Percentiles rank a stretch among this genome's conserved stretches.
Conservation (phyloP, 2,888 invertebrate genomes). For the Litoditis marina region DNA sequence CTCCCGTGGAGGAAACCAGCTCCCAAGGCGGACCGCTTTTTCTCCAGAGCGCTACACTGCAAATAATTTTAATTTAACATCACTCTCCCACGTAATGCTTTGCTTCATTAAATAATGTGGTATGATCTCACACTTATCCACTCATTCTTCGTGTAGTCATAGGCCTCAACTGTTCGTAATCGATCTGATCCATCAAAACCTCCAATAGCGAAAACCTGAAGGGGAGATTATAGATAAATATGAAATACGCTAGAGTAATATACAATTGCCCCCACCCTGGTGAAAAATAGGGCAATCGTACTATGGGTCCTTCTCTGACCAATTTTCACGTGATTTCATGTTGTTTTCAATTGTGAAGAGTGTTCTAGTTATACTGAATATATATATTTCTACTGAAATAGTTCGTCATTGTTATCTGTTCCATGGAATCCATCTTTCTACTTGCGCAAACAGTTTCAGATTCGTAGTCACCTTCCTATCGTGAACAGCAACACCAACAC, state of each 20-base stretch:
- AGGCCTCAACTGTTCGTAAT: constrained; percentile 79
- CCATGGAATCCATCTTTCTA: too few species aligned
- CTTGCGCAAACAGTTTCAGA: neutral
- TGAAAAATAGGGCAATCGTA: too few species aligned
- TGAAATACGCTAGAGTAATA: too few species aligned
- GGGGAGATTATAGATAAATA: too few species aligned
- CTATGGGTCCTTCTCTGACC: too few species aligned
- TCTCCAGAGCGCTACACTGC: constrained; percentile 41
- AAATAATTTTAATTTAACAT: constrained; percentile 3
- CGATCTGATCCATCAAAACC: constrained; percentile 82
- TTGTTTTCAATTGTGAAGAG: too few species aligned
- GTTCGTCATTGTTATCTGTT: too few species aligned
- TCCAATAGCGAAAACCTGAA: constrained; percentile 72
- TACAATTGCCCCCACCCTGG: too few species aligned
- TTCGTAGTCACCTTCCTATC: constrained; percentile 66
- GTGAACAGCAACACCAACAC: constrained; percentile 79
- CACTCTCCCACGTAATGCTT: neutral
- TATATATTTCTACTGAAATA: too few species aligned
- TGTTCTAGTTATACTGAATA: too few species aligned
- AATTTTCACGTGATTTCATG: too few species aligned
- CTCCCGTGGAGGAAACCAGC: constrained; percentile 29
- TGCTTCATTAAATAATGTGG: too few species aligned
- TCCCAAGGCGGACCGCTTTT: constrained; percentile 52
- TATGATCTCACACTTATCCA: constrained; percentile 73
- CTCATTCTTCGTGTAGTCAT: constrained; percentile 72